A percentile compares a stretch with the other conserved stretches of the same genome.
These are phyloP conservation scores for Proisotoma minuta DNA, from an alignment of 2,888 invertebrate species.

Conservation along the genomic window DNA sequence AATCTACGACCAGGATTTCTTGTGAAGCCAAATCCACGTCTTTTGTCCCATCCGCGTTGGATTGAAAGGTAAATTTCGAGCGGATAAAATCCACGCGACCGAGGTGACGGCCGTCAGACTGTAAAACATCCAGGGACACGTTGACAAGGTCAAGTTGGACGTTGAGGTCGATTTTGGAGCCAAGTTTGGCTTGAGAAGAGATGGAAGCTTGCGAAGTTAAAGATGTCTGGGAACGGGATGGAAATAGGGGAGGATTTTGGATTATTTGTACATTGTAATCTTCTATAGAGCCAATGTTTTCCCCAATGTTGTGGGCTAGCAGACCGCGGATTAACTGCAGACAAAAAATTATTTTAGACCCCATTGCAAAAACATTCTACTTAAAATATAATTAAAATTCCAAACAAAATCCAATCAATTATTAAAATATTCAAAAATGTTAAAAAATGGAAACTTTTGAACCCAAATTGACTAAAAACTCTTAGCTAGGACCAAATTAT, in stretches of 20 bases:
- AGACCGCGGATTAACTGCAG: slow-evolving; percentile 70
- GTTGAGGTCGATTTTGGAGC: slow-evolving; percentile 49
- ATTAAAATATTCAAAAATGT: too few species aligned
- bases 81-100: slow-evolving; percentile 88
- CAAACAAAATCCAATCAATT: too few species aligned
- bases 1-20: slow-evolving; percentile 77
- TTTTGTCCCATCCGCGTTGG: slow-evolving; percentile 80
- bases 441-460: too few species aligned
- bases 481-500: too few species aligned
- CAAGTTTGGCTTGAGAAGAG: neutral
- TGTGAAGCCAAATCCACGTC: slow-evolving; percentile 89
- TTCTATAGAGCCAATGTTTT: slow-evolving; percentile 59
- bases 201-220: neutral
- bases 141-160: slow-evolving; percentile 78
- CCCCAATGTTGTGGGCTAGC: slow-evolving; percentile 83
- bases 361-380: too few species aligned
- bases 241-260: neutral
- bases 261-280: neutral
- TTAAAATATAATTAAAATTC: too few species aligned
- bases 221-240: neutral
- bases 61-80: slow-evolving; percentile 78
- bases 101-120: slow-evolving; percentile 55
- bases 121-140: slow-evolving; percentile 67
- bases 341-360: too few species aligned
- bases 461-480: too few species aligned